phyloP scores from a whole-genome alignment of 2,797 vertebrate species.

The Pogoniulus pusillus region DNA sequence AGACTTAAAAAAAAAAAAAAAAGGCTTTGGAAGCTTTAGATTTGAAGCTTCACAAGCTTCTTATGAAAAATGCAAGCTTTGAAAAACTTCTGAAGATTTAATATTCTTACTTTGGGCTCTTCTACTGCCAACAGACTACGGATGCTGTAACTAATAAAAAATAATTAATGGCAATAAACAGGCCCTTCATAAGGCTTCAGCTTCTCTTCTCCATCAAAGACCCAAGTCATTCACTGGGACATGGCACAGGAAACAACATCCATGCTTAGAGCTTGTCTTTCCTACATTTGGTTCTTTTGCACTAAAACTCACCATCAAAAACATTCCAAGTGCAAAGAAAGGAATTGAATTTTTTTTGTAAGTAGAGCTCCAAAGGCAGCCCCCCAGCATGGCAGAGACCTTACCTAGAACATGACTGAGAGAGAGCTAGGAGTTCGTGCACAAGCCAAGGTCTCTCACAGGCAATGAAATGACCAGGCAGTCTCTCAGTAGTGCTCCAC shows the following conservation, averaged over 20 bases:
- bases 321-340: accelerated
- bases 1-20: conserved; percentile 36
- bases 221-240: conserved; percentile 15
- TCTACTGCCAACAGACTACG: conserved; percentile 48
- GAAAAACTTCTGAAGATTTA: conserved; percentile 72
- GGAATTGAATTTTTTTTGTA: neutral
- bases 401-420: neutral
- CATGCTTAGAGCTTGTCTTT: neutral
- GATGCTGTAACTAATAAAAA: conserved; percentile 70
- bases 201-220: conserved; percentile 62
- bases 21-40: conserved; percentile 60
- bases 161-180: conserved; percentile 75
- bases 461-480: neutral
- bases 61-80: conserved; percentile 75
- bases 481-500: accelerated
- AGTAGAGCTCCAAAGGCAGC: neutral
- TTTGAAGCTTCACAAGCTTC: conserved; percentile 70
- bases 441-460: accelerated
- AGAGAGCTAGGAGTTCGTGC: neutral
- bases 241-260: neutral
- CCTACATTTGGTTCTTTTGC: neutral
- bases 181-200: conserved; percentile 54
- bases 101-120: conserved; percentile 69
- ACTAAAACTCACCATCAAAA: neutral
- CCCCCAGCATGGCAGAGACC: neutral